Conservation (phyloP, 35 echinoderm and acorn worm genomes). For the Lytechinus pictus region DNA sequence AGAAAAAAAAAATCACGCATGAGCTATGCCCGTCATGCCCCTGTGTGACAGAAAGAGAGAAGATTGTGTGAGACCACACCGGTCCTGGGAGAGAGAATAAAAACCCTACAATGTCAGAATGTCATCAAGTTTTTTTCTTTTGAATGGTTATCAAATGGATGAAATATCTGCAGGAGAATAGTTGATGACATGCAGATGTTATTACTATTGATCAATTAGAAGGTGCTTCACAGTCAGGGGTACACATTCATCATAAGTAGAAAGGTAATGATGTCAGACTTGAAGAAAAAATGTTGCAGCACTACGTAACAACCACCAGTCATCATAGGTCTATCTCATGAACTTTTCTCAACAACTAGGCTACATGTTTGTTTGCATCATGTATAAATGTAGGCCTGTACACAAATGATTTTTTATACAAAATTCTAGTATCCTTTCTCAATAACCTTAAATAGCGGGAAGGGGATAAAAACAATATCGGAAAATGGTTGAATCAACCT, state of each 20-base stretch:
- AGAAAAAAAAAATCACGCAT: background rate
- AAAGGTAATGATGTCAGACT: background rate
- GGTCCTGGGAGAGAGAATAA: background rate
- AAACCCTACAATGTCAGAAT: background rate
- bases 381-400: too few species aligned
- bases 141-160: background rate
- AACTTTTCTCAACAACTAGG: background rate
- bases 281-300: background rate
- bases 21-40: background rate
- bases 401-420: too few species aligned
- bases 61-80: background rate
- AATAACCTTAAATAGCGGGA: background rate
- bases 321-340: too few species aligned
- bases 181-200: conserved; percentile 3
- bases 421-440: too few species aligned
- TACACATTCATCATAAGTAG: background rate
- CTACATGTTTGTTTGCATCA: too few species aligned
- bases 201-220: conserved; percentile 14
- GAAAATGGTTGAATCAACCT: background rate
- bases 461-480: background rate
- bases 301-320: background rate
- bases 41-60: background rate
- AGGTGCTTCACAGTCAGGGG: background rate
- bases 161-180: conserved; percentile 1
- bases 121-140: background rate